phyloP scores from a whole-genome alignment of 2,113 vertebrate genomes.

The Crotalus horridus region DNA sequence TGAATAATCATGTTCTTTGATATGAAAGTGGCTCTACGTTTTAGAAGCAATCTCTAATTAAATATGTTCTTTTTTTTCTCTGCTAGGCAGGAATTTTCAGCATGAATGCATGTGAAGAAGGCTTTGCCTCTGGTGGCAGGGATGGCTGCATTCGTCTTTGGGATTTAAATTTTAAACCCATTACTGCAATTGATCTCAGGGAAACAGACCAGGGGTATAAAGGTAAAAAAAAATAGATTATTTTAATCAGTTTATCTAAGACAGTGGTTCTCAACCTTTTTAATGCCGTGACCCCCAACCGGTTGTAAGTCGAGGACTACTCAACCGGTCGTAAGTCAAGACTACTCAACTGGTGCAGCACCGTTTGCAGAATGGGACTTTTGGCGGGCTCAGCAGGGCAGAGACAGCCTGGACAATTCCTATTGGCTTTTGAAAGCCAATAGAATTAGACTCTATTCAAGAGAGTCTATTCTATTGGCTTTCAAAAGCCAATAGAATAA shows the following conservation, averaged over 20 bases:
- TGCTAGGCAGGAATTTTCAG: slow-evolving; percentile 98
- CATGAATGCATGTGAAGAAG: slow-evolving; percentile 98
- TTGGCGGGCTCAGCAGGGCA: too few relatives aligned
- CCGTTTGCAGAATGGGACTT: too few relatives aligned
- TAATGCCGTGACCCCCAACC: too few relatives aligned
- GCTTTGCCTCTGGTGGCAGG: slow-evolving; percentile 95
- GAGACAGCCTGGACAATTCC: too few relatives aligned
- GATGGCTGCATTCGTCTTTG: slow-evolving; percentile 96
- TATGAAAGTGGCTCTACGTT: background rate
- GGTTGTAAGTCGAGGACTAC: too few relatives aligned
- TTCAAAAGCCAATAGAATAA: too few relatives aligned
- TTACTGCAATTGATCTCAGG: slow-evolving; percentile 99
- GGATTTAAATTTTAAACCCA: slow-evolving; percentile 99
- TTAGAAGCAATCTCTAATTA: slow-evolving; percentile 12
- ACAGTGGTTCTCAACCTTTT: too few relatives aligned
- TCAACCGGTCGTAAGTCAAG: too few relatives aligned
- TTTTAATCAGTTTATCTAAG: background rate
- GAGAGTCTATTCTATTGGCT: too few relatives aligned
- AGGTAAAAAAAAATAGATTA: slow-evolving; percentile 75
- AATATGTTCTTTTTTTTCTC: slow-evolving; percentile 36
- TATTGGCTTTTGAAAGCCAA: too few relatives aligned
- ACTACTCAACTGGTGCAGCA: too few relatives aligned
- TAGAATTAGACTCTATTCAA: too few relatives aligned
- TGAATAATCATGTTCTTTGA: background rate
- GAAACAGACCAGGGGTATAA: slow-evolving; percentile 99